These are phyloP conservation scores for Dilophus febrilis DNA, from an alignment of 2,888 invertebrate genomes.

Conservation along the genomic window DNA sequence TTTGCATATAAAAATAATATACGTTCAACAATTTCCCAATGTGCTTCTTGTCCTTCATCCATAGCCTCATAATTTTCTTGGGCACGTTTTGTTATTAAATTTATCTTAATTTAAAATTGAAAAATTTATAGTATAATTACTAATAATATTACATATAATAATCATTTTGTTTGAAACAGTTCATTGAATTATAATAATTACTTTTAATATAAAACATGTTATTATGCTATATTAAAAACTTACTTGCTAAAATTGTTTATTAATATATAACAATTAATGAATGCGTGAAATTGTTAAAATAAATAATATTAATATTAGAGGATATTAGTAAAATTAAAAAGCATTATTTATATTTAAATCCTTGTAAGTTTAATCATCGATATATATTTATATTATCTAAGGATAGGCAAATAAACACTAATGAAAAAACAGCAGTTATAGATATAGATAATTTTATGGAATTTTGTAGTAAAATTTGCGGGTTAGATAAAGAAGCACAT, in stretches of 20 bases:
- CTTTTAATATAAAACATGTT: background rate
- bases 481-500: too few species aligned
- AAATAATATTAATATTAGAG: too few species aligned
- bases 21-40: constrained; percentile 97
- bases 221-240: too few species aligned
- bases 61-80: constrained; percentile 67
- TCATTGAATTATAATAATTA: background rate
- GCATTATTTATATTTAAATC: too few species aligned
- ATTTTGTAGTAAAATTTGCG: too few species aligned
- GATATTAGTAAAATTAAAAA: too few species aligned
- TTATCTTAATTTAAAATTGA: constrained; percentile 32
- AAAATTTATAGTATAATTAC: constrained; percentile 4
- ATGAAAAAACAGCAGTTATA: too few species aligned
- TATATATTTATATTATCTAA: too few species aligned
- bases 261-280: background rate
- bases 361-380: too few species aligned
- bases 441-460: too few species aligned
- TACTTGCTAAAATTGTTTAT: constrained; percentile 8
- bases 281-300: background rate
- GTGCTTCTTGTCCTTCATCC: constrained; percentile 82
- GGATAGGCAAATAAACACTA: too few species aligned
- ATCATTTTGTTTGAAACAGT: background rate
- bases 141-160: too few species aligned
- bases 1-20: constrained; percentile 96
- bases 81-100: constrained; percentile 59